Evolutionary conservation across 2,113 vertebrate genomes (phyloP).

Genomic region (Vulpes lagopus): DNA sequence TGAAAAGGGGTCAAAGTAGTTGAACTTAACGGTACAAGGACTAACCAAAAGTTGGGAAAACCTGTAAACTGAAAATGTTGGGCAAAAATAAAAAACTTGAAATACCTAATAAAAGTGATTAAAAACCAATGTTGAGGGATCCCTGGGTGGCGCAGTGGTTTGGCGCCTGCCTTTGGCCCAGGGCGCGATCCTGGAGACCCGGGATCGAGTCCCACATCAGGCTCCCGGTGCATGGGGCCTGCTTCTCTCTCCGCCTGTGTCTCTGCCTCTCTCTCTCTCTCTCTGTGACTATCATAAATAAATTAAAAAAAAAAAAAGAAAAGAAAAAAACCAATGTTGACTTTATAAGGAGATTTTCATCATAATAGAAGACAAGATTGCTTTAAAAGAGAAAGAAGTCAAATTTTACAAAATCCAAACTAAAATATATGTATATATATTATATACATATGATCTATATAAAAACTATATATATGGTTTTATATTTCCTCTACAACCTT

Average conservation of each 20-base stretch:
- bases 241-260: too few relatives aligned
- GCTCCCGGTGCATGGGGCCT: too few relatives aligned
- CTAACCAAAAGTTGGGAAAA: conserved; percentile 24
- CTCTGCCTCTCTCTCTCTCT: too few relatives aligned
- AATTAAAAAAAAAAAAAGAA: too few relatives aligned
- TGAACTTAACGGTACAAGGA: conserved; percentile 44
- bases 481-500: background rate
- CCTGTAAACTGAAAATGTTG: background rate
- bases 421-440: too few relatives aligned
- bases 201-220: too few relatives aligned
- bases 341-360: conserved; percentile 31
- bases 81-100: background rate
- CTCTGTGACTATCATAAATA: too few relatives aligned
- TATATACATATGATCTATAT: background rate
- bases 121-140: background rate
- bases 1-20: background rate
- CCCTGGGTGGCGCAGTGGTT: too few relatives aligned
- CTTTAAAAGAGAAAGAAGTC: background rate
- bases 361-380: background rate
- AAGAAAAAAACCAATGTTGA: background rate
- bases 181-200: too few relatives aligned
- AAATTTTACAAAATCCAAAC: background rate
- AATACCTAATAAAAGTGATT: conserved; percentile 20
- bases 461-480: background rate
- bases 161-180: too few relatives aligned